Evolutionary conservation across 1,140 invertebrate genomes (phyloP).

Genomic region (Dendroctonus valens): DNA sequence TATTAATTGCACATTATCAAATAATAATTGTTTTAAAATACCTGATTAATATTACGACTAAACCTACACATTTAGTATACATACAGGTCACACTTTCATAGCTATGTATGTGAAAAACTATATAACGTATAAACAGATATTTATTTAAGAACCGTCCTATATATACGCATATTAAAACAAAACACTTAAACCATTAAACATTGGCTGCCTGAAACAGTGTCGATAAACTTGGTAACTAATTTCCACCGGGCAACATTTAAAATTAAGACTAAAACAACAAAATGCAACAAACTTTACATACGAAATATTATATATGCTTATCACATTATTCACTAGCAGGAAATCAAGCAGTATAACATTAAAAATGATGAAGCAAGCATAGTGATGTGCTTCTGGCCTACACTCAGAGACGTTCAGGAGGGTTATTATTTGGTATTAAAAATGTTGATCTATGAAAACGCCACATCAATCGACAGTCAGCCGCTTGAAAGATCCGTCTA

Average conservation of each 20-base stretch:
- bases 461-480: constrained; percentile 70
- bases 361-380: neutral
- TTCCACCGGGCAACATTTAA: constrained; percentile 30
- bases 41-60: neutral
- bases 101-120: neutral
- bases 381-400: neutral
- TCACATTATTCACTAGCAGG: neutral
- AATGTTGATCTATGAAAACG: neutral
- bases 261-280: constrained; percentile 20
- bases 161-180: constrained; percentile 1
- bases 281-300: neutral
- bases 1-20: too few species aligned
- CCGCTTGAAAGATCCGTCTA: constrained; percentile 77
- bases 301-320: neutral
- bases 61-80: neutral
- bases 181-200: constrained; percentile 2
- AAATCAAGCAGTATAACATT: neutral
- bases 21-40: too few species aligned
- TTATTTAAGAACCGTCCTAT: neutral
- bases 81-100: neutral
- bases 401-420: too few species aligned
- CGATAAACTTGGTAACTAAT: constrained; percentile 31
- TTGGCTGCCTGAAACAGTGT: neutral
- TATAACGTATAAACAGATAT: neutral
- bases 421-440: neutral